Base-by-base conservation (phyloP, 2,113 vertebrate species). In the Laticauda laticaudata region DNA sequence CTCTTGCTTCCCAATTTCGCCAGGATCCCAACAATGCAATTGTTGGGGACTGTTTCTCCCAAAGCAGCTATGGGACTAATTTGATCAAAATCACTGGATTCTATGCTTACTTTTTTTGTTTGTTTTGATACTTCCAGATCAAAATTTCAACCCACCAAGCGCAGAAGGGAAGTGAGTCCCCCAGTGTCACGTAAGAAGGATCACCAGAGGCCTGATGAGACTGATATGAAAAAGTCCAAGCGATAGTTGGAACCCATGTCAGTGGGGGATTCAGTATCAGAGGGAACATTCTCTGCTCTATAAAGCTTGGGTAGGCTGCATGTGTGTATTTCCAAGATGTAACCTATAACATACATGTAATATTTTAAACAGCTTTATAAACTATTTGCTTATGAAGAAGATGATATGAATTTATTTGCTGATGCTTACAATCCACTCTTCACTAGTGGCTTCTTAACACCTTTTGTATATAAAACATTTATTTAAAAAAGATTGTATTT, bases 151-250 rank as follows among this genome's bases (percentile, higher is more conserved):
- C 91, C 97, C 69, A 53, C 91, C 21, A 99, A 98, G 94, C 98
- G 98, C 88, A 99, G 98, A 97, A 97, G 98, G 94, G 99, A 99
- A 95, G 96, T 96, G 94, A 99, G 98, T 95, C 98, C 99, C 20
- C 97, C 98, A 0, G 97, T 97, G 39, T 97, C 97, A 89, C 98
- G 98, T 54, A 98, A 98, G 2, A 98, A 98, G 90, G 98, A 98
- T 91, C 98, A 98, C 94, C 98, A 97, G 96, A 98, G 98, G 95
- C 92, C 97, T 81, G 98, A 99, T 64, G 99, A 99, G 91, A 96
- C 94, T 0, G 97, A 98, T 0, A 54, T 94, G 21, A 99, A 99
- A 95, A 98, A 98, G 96, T 93, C 97, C 18, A 99, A 99, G 92
- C 98, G 98, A 96, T 99, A 97, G 98, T 96, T 91, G 92, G 26